Percentiles rank a stretch among this genome's conserved stretches.
Evolutionary conservation across 2,113 vertebrate species (phyloP).

Genomic region (Tapirus terrestris): DNA sequence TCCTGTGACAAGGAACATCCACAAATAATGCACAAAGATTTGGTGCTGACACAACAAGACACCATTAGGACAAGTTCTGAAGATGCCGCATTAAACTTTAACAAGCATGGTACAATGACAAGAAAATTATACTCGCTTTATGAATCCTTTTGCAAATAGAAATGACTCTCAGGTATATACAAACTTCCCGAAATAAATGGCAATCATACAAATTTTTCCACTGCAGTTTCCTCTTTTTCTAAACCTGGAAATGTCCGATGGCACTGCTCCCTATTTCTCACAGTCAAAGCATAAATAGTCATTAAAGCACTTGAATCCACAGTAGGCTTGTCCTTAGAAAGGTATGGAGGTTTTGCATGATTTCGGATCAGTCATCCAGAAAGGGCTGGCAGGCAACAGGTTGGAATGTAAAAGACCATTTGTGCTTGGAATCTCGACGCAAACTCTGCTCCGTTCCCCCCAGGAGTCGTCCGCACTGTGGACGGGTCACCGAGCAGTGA

Average conservation of each 20-base stretch:
- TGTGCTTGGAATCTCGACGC: constrained; percentile 75
- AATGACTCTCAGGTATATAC: constrained; percentile 65
- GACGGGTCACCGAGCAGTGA: background rate
- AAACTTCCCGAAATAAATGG: constrained; percentile 71
- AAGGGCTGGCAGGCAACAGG: constrained; percentile 65
- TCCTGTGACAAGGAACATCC: constrained; percentile 65
- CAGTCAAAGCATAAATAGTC: constrained; percentile 73
- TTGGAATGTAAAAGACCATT: constrained; percentile 72
- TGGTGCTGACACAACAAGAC: constrained; percentile 51
- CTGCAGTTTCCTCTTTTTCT: background rate
- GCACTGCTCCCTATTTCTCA: constrained; percentile 28
- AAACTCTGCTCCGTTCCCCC: background rate
- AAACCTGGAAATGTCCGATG: constrained; percentile 35
- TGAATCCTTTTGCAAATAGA: constrained; percentile 71
- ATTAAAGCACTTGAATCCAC: constrained; percentile 81
- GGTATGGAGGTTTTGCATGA: constrained; percentile 62
- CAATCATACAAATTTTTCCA: constrained; percentile 60
- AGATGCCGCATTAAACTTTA: constrained; percentile 58
- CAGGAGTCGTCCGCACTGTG: background rate
- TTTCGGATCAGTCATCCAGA: constrained; percentile 69
- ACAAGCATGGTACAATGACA: constrained; percentile 38
- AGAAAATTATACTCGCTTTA: constrained; percentile 61
- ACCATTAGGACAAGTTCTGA: constrained; percentile 34
- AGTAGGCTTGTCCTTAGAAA: constrained; percentile 67
- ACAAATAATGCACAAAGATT: constrained; percentile 27